These are phyloP conservation scores for Myripristis jacobus DNA, from an alignment of 2,797 vertebrate species.

Conservation along the genomic window DNA sequence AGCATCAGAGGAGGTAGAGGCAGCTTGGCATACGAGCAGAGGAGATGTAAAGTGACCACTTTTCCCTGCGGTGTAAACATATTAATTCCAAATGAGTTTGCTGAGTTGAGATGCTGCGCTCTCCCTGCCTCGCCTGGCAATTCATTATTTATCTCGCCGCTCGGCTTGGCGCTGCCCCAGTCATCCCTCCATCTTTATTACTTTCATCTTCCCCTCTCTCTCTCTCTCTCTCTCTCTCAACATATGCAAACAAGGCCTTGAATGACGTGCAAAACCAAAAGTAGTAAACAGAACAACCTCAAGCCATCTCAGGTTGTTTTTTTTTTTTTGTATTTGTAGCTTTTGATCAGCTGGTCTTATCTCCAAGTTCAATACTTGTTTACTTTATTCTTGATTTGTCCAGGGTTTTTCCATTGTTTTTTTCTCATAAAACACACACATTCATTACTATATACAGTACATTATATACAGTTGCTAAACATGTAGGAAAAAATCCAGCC, in stretches of 20 bases:
- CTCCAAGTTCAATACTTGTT: too few species aligned
- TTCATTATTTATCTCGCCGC: constrained; percentile 52
- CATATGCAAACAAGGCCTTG: constrained; percentile 20
- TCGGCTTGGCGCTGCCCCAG: constrained; percentile 18
- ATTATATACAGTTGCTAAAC: too few species aligned
- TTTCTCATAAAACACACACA: background rate
- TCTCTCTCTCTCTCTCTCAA: background rate
- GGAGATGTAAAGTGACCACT: constrained; percentile 50
- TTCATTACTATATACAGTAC: too few species aligned
- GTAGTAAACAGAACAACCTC: background rate
- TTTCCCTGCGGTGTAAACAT: constrained; percentile 62
- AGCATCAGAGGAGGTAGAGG: background rate
- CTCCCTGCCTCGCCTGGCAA: constrained; percentile 5
- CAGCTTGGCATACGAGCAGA: constrained; percentile 14
- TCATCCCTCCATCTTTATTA: constrained; percentile 27
- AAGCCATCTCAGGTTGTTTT: background rate
- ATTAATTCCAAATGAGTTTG: constrained; percentile 62
- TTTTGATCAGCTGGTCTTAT: too few species aligned
- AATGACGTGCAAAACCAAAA: constrained; percentile 9
- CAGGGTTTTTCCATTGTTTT: background rate
- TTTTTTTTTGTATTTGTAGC: too few species aligned
- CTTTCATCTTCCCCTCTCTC: constrained; percentile 20
- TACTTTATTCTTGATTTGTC: too few species aligned
- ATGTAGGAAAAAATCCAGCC: too few species aligned
- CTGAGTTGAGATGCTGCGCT: constrained; percentile 6